Base-by-base conservation (phyloP, 2,888 invertebrate species). In the Oligia fasciuncula region DNA sequence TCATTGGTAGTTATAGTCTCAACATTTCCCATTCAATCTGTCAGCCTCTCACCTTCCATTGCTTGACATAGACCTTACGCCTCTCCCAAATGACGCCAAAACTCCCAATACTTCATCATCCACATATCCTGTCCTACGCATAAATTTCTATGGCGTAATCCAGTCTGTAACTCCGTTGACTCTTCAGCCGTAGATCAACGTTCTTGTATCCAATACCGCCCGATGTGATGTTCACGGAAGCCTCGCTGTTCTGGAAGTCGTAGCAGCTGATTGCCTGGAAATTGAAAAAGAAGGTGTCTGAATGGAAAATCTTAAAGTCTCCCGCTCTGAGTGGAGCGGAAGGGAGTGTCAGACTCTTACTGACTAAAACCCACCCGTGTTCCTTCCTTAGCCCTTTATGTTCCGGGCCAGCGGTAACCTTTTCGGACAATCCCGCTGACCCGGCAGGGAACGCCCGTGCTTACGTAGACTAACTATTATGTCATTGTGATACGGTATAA, bases 221-320 rank as follows among this genome's bases (percentile, higher is more conserved):
- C 0, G 90, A 90, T 0, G 93, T 94, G 49, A 93, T 85, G 88
- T 93, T 93, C 54, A 94, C 90, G 0, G 92, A 91, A 0, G 94
- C 94, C 4, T 94, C 93, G 77, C 93, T 93, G 86, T 92, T 92
- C 81, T 93, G 94, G 76, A 91, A 93, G 86, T 94, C 94, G 87
- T 91, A 93, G 75, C 94, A 93, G 80, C 89, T 90, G 76, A 94
- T 93, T 8, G 93, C 93, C 94, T 94, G 93, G 0, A 90, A 93
- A 65, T 5, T 6, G 8, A 57, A 23, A 65, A 35, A 49, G 46
- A 43, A 35, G 11, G 17, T 19, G 17, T 63, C 1, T 17, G 17
- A 62, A 29, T 29, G 11, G 19, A 51, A 4, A 65, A 62, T 62
- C 29, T 62, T n/a, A n/a, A n/a, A 14, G 4, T n/a, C 29, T 29